Base-by-base conservation (phyloP, 2,888 invertebrate species). In the Ochropleura leucogaster region DNA sequence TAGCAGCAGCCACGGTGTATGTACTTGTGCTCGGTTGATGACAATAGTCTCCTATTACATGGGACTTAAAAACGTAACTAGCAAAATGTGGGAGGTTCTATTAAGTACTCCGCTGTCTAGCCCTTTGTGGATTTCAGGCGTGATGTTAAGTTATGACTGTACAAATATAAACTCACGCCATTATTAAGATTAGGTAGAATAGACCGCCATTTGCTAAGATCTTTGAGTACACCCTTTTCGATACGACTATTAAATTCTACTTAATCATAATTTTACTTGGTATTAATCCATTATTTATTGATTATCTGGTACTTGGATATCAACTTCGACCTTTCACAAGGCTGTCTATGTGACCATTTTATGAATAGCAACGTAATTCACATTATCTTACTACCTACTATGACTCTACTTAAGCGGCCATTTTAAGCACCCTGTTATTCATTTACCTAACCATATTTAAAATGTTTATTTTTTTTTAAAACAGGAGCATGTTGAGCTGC, bases 401-500 rank as follows among this genome's bases (percentile, higher is more conserved):
- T 30, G 30, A 30, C 3, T 30, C 30, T 30, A 3, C 30, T 30
- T 30, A 30, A 30, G 30, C 30, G 3, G 30, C 30, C 30, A 30
- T 30, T 30, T 30, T 30, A 30, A 3, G 30, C 30, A 30, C 3
- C 30, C 9, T 18, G 20, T 20, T 51, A 1, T 20, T 10, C 14
- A 2, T 49, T 47, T 42, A 47, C 16, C 7, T 46, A 46, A 68
- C 30, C n/a, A 3, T 46, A 3, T 4, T 44, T 30, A 2, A 16
- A n/a, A 20, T 4, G 18, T 51, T 1, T 42, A 3, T 14, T 9
- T 72, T 62, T 69, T 49, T 68, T 64, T 57, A 74, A 12, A 68
- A 6, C 91, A 94, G 94, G 92, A 87, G 85, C 96, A 88, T 88
- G 94, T 88, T 88, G 92, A 93, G 53, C 57, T 92, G 4, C 97